phyloP scores from a whole-genome alignment of 2,113 vertebrate genomes.

The Clinocottus analis region DNA sequence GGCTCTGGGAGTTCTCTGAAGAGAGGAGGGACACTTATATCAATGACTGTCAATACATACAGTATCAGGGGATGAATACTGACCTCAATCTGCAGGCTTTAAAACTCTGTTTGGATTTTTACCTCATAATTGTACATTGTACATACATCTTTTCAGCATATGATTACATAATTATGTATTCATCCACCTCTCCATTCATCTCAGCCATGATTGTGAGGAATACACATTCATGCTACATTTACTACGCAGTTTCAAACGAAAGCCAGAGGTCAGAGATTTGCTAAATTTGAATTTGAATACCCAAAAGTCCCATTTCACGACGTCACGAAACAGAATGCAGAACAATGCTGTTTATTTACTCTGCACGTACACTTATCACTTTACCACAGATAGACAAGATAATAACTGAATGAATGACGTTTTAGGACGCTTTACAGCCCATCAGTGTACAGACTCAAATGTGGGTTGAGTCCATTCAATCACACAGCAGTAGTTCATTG shows the following conservation, averaged over 20 bases:
- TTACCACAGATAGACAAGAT: not conserved
- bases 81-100: not conserved
- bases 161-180: constrained; percentile 11
- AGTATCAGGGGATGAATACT: constrained; percentile 12
- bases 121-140: not conserved
- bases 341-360: not conserved
- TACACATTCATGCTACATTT: not conserved
- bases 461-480: not conserved
- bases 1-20: constrained; percentile 90
- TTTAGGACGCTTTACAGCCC: not conserved
- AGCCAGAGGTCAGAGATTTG: constrained; percentile 26
- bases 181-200: not conserved
- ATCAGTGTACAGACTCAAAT: not conserved
- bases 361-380: not conserved
- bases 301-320: constrained; percentile 4
- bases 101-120: not conserved
- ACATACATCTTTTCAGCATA: constrained; percentile 5
- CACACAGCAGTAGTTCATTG: not conserved
- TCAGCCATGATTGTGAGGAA: constrained; percentile 22
- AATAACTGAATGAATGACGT: not conserved
- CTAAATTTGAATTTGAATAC: constrained; percentile 15
- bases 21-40: constrained; percentile 5
- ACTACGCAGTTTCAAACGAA: not conserved
- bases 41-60: not conserved
- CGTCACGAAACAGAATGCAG: not conserved